Conservation (phyloP, 2,888 invertebrate genomes). For the Erebia epiphron region DNA sequence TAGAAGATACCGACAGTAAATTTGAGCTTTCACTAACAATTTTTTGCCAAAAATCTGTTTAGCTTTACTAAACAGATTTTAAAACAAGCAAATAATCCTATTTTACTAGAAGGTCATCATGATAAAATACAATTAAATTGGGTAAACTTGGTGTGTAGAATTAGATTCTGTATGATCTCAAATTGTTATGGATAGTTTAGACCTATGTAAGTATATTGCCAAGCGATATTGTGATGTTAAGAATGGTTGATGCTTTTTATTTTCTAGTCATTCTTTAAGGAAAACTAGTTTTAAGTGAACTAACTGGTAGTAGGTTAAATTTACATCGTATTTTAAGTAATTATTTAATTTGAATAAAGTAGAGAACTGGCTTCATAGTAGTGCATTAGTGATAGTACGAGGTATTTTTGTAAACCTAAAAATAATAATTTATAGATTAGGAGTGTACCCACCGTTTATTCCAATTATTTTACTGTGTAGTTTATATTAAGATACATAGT, state of each 20-base stretch:
- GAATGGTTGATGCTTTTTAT: constrained; percentile 42
- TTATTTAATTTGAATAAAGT: constrained; percentile 27
- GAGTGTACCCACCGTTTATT: constrained; percentile 20
- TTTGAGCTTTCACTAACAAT: background rate
- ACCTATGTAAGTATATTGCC: constrained; percentile 61
- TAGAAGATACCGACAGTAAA: too few relatives aligned
- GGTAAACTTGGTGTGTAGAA: constrained; percentile 24
- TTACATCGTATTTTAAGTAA: constrained; percentile 32
- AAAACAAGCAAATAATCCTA: constrained; percentile 2
- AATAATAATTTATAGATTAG: constrained; percentile 24
- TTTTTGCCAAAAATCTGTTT: constrained; percentile 1
- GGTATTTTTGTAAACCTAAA: constrained; percentile 37
- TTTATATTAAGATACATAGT: background rate
- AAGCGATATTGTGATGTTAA: constrained; percentile 79
- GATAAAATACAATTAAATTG: background rate
- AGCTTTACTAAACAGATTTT: background rate
- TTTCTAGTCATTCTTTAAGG: constrained; percentile 29
- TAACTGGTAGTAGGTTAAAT: constrained; percentile 38
- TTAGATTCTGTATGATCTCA: constrained; percentile 32
- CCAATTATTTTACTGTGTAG: constrained; percentile 8
- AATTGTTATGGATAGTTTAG: constrained; percentile 27
- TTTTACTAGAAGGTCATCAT: background rate
- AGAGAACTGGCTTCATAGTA: constrained; percentile 33
- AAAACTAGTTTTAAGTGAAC: constrained; percentile 30
- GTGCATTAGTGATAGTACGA: constrained; percentile 30